Evolutionary conservation across 1,140 invertebrate species (phyloP).

Genomic region (Laupala kohalensis): DNA sequence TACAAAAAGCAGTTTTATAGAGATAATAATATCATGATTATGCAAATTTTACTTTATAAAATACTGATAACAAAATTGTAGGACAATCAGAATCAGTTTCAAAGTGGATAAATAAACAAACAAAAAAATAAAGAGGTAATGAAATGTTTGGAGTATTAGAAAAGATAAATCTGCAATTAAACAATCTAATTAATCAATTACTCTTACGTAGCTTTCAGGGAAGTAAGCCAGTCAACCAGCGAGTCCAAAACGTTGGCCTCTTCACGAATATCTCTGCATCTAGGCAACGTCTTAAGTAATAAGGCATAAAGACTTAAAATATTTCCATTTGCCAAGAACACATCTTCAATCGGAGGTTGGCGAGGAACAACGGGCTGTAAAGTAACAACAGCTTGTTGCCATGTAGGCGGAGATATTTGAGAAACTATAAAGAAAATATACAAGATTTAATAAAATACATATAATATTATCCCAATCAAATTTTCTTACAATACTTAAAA

Average conservation of each 20-base stretch:
- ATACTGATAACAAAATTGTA: too few species aligned
- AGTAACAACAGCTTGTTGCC: conserved; percentile 29
- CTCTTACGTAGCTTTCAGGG: conserved; percentile 34
- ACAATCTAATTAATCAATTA: neutral
- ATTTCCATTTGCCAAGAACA: conserved; percentile 30
- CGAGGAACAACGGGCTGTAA: conserved; percentile 31
- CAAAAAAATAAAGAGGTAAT: too few species aligned
- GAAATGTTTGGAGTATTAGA: too few species aligned
- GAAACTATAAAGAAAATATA: conserved; percentile 26
- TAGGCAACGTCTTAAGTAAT: conserved; percentile 32
- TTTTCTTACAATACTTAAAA: neutral
- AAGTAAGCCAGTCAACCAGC: conserved; percentile 33
- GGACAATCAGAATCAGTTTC: too few species aligned
- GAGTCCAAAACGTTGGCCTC: conserved; percentile 33
- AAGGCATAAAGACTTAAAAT: conserved; percentile 34
- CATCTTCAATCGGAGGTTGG: conserved; percentile 30
- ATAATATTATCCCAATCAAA: neutral
- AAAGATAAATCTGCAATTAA: neutral
- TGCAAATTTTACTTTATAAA: too few species aligned
- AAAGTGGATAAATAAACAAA: too few species aligned
- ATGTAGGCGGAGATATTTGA: conserved; percentile 27
- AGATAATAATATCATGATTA: too few species aligned
- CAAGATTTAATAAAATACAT: neutral
- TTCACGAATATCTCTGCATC: conserved; percentile 31
- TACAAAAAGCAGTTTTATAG: too few species aligned